A percentile compares a stretch with the other conserved stretches of the same genome.
These are phyloP conservation scores for Chelidonichthys spinosus DNA, from an alignment of 2,797 vertebrate genomes.

Conservation along the genomic window DNA sequence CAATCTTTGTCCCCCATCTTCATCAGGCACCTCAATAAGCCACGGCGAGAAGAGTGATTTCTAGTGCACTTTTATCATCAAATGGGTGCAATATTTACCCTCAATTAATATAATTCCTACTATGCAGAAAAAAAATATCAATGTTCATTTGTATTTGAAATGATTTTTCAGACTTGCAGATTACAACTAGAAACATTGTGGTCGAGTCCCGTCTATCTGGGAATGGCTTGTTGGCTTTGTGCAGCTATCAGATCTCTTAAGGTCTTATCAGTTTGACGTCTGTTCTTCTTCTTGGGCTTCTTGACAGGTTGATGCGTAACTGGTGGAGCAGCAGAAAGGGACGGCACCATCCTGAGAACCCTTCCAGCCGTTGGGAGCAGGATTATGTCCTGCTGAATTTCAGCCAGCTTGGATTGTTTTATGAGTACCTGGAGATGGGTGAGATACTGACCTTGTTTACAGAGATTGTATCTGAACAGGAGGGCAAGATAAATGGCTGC, in stretches of 20 bases:
- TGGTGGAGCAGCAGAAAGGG: constrained; percentile 90
- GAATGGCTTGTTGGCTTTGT: constrained; percentile 1
- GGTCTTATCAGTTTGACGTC: background rate
- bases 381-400: constrained; percentile 92
- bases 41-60: background rate
- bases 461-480: background rate
- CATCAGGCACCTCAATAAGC: background rate
- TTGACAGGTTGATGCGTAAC: constrained; percentile 88
- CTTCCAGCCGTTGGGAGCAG: constrained; percentile 96
- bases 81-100: background rate
- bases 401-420: constrained; percentile 92
- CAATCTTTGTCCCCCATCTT: background rate
- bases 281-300: constrained; percentile 8
- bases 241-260: background rate
- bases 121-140: background rate
- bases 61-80: background rate
- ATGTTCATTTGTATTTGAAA: background rate
- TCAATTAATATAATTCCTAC: background rate
- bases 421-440: constrained; percentile 99
- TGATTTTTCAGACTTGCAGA: background rate
- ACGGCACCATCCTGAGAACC: constrained; percentile 85
- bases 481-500: background rate
- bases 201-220: background rate
- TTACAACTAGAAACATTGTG: background rate
- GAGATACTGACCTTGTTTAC: constrained; percentile 38